Conservation (phyloP, 2,113 vertebrate genomes). For the Cyprichromis sp. region DNA sequence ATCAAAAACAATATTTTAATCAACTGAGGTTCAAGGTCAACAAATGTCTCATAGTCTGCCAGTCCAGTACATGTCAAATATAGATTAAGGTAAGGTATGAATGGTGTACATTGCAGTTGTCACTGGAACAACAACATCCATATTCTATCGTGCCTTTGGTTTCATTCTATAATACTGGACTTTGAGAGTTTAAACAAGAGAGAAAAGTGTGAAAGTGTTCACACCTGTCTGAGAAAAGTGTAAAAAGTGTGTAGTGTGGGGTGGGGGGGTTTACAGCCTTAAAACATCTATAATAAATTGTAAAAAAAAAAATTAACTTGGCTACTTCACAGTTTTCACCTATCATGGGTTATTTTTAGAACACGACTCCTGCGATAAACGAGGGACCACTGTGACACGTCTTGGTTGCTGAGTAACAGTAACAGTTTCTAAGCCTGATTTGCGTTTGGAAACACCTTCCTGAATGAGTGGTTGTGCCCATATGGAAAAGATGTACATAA, state of each 20-base stretch:
- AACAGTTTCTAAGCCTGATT: neutral
- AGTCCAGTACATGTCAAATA: neutral
- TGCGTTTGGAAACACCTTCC: neutral
- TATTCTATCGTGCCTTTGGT: neutral
- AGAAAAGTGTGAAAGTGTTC: neutral
- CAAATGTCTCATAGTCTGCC: neutral
- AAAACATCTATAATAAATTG: neutral
- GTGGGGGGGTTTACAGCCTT: neutral
- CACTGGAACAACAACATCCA: neutral
- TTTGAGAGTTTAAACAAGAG: neutral
- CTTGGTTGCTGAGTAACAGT: neutral
- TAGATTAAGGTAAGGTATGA: neutral
- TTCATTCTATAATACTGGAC: neutral
- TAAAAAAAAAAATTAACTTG: neutral
- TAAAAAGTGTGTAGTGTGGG: neutral
- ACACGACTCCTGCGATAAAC: accelerated
- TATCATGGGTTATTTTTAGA: neutral
- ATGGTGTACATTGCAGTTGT: neutral
- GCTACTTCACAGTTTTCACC: neutral
- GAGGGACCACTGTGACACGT: neutral
- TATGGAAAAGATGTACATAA: neutral
- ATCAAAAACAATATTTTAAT: neutral
- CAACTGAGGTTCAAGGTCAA: neutral
- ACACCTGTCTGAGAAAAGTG: neutral
- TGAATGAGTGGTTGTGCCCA: neutral